Conservation (phyloP, 2,888 invertebrate species). For the Tetragonisca angustula region DNA sequence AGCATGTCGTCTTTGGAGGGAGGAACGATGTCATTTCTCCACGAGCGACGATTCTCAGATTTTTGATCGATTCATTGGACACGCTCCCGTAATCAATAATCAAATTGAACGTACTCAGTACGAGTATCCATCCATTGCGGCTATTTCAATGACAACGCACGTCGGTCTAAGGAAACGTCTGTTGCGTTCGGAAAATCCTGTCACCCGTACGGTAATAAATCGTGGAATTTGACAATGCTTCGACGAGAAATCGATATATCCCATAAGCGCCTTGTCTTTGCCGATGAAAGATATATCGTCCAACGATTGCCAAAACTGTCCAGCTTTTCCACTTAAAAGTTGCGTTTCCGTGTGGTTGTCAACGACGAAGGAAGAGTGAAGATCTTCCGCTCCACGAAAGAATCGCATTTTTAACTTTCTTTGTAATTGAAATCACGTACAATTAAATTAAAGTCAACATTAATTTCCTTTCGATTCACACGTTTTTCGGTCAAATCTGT, state of each 20-base stretch:
- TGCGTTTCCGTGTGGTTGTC: constrained; percentile 14
- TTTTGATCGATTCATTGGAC: neutral
- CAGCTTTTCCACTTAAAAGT: constrained; percentile 37
- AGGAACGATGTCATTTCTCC: neutral
- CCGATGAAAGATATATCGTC: constrained; percentile 53
- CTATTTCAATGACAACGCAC: constrained; percentile 56
- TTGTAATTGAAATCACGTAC: neutral
- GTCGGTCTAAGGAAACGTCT: constrained; percentile 43
- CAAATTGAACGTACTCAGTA: neutral
- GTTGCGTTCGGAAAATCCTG: constrained; percentile 49
- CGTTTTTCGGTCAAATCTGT: too few species aligned
- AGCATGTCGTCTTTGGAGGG: too few species aligned
- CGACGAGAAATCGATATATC: constrained; percentile 63
- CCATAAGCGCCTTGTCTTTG: constrained; percentile 63
- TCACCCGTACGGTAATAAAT: constrained; percentile 54
- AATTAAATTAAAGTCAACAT: neutral
- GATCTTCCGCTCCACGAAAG: neutral
- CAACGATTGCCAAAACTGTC: constrained; percentile 56
- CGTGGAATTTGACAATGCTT: constrained; percentile 56
- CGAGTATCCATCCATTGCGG: constrained; percentile 29
- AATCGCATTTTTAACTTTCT: neutral
- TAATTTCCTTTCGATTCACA: neutral
- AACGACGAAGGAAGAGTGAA: neutral
- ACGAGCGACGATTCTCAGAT: neutral
- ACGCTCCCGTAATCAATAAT: neutral